These are phyloP conservation scores for Montipora capitata DNA, from an alignment of 92 coral and sea anemone species.

Conservation along the genomic window DNA sequence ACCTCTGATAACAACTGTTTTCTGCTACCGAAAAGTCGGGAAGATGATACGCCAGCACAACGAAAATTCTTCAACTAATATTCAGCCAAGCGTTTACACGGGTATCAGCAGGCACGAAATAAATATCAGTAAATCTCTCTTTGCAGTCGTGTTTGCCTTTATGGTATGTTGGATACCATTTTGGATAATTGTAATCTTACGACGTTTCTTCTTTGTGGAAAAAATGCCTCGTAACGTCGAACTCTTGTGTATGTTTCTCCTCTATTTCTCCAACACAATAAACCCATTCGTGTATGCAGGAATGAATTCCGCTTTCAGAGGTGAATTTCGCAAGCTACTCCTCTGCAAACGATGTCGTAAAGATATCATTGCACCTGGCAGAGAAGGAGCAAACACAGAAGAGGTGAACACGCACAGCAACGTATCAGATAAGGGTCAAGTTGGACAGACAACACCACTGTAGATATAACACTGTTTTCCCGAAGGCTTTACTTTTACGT, in stretches of 20 bases:
- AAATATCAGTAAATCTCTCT: conserved; percentile 24
- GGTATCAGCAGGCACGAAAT: conserved; percentile 16
- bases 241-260: background rate
- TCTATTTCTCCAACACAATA: conserved; percentile 14
- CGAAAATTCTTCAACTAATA: background rate
- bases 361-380: background rate
- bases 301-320: conserved; percentile 22
- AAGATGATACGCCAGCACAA: conserved; percentile 29
- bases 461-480: no score
- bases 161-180: conserved; percentile 28
- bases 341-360: background rate
- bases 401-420: background rate
- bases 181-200: conserved; percentile 19
- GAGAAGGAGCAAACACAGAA: background rate
- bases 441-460: background rate
- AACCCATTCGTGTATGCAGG: conserved; percentile 39
- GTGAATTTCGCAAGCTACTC: conserved; percentile 6
- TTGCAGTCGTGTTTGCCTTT: conserved; percentile 15
- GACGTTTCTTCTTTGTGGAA: background rate
- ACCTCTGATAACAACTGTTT: background rate
- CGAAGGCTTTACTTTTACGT: no score
- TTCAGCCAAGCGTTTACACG: background rate
- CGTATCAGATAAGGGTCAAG: background rate
- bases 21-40: conserved; percentile 1
- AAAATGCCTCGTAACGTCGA: conserved; percentile 10